Conservation (phyloP, 1,140 invertebrate species). For the Rhopalosiphum maidis region DNA sequence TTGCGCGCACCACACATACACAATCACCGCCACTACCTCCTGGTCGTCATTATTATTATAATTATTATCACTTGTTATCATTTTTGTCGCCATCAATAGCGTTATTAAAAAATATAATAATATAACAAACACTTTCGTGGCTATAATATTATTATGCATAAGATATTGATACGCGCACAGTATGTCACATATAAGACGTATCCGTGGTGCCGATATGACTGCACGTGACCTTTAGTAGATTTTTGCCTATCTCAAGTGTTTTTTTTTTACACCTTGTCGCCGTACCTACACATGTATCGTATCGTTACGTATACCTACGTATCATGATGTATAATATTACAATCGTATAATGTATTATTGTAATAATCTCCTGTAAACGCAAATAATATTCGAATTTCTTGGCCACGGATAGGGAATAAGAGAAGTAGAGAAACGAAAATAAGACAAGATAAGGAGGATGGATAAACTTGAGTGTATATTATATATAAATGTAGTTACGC, state of each 20-base stretch:
- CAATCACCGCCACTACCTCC: neutral
- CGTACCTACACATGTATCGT: neutral
- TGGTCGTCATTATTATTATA: neutral
- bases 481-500: conserved; percentile 1
- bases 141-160: neutral
- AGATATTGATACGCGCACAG: neutral
- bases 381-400: neutral
- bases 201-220: neutral
- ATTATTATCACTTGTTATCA: neutral
- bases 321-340: neutral
- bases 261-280: neutral
- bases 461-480: conserved; percentile 16
- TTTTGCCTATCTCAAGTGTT: neutral
- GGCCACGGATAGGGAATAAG: neutral
- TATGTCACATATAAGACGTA: neutral
- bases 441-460: neutral
- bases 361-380: neutral
- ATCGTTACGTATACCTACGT: neutral
- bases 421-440: neutral
- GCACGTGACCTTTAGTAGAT: neutral
- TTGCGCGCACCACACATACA: neutral
- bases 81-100: neutral
- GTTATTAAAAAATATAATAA: neutral
- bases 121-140: neutral
- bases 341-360: neutral